A percentile compares a stretch with the other conserved stretches of the same genome.
Evolutionary conservation across 2,113 vertebrate species (phyloP).

Genomic region (Phaethon lepturus): DNA sequence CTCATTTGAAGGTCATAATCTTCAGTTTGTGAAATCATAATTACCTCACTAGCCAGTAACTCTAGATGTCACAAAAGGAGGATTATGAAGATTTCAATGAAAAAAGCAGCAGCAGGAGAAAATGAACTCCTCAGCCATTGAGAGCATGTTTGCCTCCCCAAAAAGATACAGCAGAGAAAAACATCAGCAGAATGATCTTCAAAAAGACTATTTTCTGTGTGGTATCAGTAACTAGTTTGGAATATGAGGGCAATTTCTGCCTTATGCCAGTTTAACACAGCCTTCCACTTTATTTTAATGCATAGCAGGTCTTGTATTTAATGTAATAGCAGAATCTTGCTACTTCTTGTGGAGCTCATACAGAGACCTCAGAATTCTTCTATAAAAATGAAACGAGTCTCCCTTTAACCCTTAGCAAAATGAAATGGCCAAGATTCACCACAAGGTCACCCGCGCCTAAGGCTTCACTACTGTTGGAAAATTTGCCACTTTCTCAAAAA

Average conservation of each 20-base stretch:
- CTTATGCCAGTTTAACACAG: conserved; percentile 25
- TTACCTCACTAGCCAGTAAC: conserved; percentile 46
- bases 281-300: conserved; percentile 25
- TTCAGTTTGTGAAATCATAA: conserved; percentile 64
- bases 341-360: not conserved
- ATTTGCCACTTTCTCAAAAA: not conserved
- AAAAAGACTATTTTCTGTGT: conserved; percentile 41
- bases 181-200: conserved; percentile 41
- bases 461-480: not conserved
- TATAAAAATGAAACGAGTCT: conserved; percentile 11
- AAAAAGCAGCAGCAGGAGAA: conserved; percentile 46
- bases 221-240: not conserved
- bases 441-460: not conserved
- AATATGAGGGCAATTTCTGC: conserved; percentile 49
- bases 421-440: not conserved
- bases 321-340: not conserved
- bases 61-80: conserved; percentile 69
- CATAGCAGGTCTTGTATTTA: not conserved
- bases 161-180: not conserved
- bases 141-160: conserved; percentile 1
- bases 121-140: conserved; percentile 41
- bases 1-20: conserved; percentile 69
- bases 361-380: not conserved
- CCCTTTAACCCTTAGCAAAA: conserved; percentile 18
- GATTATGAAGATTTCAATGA: conserved; percentile 66